Percentiles rank a stretch among this genome's conserved stretches.
Conservation (phyloP, 1,140 invertebrate species). For the Drosophila equinoxialis region DNA sequence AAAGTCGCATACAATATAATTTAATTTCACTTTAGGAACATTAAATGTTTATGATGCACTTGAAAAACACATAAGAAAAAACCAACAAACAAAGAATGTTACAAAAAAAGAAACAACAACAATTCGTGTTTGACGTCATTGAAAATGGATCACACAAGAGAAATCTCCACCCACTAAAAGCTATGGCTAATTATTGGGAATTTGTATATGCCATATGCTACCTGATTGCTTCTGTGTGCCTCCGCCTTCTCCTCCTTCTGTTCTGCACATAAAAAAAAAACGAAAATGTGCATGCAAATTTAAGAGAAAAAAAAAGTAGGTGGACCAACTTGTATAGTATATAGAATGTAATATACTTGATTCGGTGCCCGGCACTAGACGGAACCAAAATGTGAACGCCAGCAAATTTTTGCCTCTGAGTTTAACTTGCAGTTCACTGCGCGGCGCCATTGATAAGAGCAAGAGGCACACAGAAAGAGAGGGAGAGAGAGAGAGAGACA, state of each 20-base stretch:
- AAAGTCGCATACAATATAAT: background rate
- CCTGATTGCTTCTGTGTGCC: background rate
- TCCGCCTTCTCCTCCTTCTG: background rate
- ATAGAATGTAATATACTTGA: background rate
- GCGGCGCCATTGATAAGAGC: slow-evolving; percentile 34
- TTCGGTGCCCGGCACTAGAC: slow-evolving; percentile 54
- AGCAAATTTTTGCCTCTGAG: background rate
- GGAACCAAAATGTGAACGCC: slow-evolving; percentile 36
- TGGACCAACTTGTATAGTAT: background rate
- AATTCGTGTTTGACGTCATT: slow-evolving; percentile 2
- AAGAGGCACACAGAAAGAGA: slow-evolving; percentile 18
- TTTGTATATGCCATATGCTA: slow-evolving; percentile 7
- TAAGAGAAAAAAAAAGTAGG: background rate
- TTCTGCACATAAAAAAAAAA: background rate
- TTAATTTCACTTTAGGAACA: background rate
- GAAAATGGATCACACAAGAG: background rate
- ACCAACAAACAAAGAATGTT: slow-evolving; percentile 1
- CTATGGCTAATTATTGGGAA: background rate
- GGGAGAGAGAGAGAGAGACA: background rate
- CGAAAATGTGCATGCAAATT: background rate
- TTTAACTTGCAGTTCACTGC: slow-evolving; percentile 11
- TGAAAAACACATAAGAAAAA: background rate
- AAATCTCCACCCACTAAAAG: slow-evolving; percentile 1
- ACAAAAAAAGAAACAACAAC: background rate
- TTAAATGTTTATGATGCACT: background rate